Base-by-base conservation (phyloP, 2,113 vertebrate species). In the Eublepharis macularius region DNA sequence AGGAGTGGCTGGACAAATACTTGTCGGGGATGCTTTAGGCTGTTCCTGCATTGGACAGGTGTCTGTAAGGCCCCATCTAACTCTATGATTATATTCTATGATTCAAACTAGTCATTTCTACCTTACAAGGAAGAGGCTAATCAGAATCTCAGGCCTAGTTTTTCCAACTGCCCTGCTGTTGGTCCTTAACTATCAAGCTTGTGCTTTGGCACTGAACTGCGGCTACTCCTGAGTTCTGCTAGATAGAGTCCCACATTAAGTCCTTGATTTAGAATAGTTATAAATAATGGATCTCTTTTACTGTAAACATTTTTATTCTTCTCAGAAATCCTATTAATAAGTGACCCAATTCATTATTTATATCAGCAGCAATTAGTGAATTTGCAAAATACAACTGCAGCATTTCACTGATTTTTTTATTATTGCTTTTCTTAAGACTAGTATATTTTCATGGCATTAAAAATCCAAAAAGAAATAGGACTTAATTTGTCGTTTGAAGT, bases 401-500 rank as follows among this genome's bases (percentile, higher is more conserved):
- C 57, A 60, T 63, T 81, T 39, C 78, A 66, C 68, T 0, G 57
- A 6, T 13, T 81, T 78, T n/a, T 70, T 47, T 32, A 77, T 57
- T 47, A 32, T 29, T 63, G 0, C 49, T 87, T 92, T 24, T 14
- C 86, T 76, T 0, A 41, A 87, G 49, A 29, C 3, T 51, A 29
- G 16, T 36, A 32, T 75, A 32, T 43, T 68, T 84, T 78, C 0
- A 72, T 36, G 81, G 76, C 0, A 12, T 77, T 24, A 36, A 3
- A 1, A 76, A 57, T n/a, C 4, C 65, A 76, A 86, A 84, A 80
- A 10, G 32, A 74, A 1, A 0, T 65, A 86, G 41, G 1, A 14
- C 0, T 63, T 69, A 0, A 51, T 84, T 75, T 39, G 32, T 76
- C 36, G 24, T 80, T 69, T 57, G 80, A 75, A 1, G 0, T 73